Evolutionary conservation across 2,888 invertebrate species (phyloP), one percentile per base, ranked within the genome.

Genomic region (Epicampocera succincta): DNA sequence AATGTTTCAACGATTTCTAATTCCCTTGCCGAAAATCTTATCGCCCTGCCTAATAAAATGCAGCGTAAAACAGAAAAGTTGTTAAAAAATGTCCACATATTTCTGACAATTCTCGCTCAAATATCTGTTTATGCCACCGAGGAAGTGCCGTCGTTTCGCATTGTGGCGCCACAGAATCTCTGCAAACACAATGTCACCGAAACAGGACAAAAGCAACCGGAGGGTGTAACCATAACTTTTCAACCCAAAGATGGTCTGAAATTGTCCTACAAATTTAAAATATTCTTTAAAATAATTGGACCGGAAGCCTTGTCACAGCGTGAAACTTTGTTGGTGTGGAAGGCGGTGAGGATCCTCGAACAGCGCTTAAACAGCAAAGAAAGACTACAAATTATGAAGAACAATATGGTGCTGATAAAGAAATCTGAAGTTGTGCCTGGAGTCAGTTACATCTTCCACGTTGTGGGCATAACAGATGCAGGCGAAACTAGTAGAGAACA

Each of bases 191-290:
- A 75, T 44, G 77, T 69, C 42, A 85, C 80, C 42, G 83, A 84
- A 38, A 84, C 75, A n/a, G 63, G 75, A 1, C 65, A 73, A 21
- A 74, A 54, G 38, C 81, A 79, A 61, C 69, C 85, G 0, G 83
- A 85, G 38, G 85, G 84, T 1, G 66, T 82, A 8, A 78, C 82
- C 6, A 66, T 82, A 50, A 78, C 85, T n/a, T 85, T 86, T 19
- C 86, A 86, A 60, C 86, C 86, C 11, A 83, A 83, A 69, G 86
- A 86, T 63, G 86, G 85, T 15, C 84, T 86, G 4, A 86, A 85
- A 56, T 80, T 86, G 0, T 86, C 85, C 5, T 86, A 86, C 74
- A 86, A 85, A 60, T 84, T 86, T 29, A 71, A 85, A 58, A 84
- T 86, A 56, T 86, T 86, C 65, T 86, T 86, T 29, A 86, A 86